Percentiles rank a stretch among this genome's conserved stretches.
phyloP scores from a whole-genome alignment of 2,888 invertebrate genomes.

The Argyresthia albistria region DNA sequence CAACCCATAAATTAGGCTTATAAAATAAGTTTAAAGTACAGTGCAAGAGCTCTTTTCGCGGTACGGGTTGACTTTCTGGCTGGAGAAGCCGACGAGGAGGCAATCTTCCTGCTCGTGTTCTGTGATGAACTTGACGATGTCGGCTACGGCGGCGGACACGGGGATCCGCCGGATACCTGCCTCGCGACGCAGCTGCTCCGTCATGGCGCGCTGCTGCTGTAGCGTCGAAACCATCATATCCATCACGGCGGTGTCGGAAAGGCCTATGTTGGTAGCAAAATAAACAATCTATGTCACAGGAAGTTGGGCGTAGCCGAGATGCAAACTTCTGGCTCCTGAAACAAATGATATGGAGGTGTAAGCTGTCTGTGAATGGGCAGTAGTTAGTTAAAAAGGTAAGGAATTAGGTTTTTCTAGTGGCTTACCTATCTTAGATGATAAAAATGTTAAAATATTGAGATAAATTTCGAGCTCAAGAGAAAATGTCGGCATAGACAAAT shows the following conservation, averaged over 20 bases:
- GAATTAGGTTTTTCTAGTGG: no score
- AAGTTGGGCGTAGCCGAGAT: conserved; percentile 57
- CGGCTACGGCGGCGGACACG: conserved; percentile 91
- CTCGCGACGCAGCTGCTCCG: conserved; percentile 93
- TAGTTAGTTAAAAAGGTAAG: no score
- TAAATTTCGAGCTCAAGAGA: no score
- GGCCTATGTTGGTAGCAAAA: conserved; percentile 82
- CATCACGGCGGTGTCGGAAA: conserved; percentile 91
- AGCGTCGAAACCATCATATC: conserved; percentile 95
- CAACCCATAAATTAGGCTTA: no score
- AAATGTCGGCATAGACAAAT: no score
- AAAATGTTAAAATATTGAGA: no score
- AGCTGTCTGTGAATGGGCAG: not conserved
- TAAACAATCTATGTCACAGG: conserved; percentile 34
- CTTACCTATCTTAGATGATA: no score
- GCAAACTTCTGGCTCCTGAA: not conserved
- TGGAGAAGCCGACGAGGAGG: conserved; percentile 92
- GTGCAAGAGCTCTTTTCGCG: conserved; percentile 93
- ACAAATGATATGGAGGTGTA: not conserved
- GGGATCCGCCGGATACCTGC: conserved; percentile 89
- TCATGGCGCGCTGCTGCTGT: conserved; percentile 94
- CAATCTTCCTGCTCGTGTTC: conserved; percentile 96
- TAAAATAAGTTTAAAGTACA: conserved; percentile 75
- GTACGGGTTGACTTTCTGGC: conserved; percentile 96
- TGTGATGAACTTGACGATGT: conserved; percentile 91